phyloP scores from a whole-genome alignment of 2,888 invertebrate genomes.

The Thysanoteuthis rhombus region DNA sequence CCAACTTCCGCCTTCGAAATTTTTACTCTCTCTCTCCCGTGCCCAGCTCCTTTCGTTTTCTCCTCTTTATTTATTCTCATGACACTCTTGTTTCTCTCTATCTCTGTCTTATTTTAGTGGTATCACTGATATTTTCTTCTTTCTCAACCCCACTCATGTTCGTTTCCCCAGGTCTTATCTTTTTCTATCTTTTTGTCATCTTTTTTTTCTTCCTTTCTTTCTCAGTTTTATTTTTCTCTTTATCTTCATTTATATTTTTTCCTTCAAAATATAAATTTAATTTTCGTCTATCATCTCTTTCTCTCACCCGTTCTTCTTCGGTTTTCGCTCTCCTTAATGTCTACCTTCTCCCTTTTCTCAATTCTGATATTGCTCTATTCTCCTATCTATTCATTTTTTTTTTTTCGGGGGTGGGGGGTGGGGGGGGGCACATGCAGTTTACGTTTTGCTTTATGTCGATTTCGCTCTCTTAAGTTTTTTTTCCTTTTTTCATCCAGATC shows the following conservation, averaged over 20 bases:
- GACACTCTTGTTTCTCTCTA: background rate
- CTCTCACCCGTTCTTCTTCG: background rate
- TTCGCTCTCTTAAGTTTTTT: too few species aligned
- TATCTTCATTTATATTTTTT: too few species aligned
- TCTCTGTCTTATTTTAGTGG: background rate
- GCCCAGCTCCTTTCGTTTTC: background rate
- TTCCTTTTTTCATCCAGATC: too few species aligned
- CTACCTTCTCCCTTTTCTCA: background rate
- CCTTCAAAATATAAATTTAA: too few species aligned
- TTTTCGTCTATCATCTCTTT: background rate
- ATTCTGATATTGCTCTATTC: background rate
- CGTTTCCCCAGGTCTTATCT: background rate
- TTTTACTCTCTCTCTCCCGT: background rate
- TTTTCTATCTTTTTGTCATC: background rate
- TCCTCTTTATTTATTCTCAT: background rate
- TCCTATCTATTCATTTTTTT: background rate
- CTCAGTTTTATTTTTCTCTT: too few species aligned
- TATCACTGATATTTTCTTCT: background rate
- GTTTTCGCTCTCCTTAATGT: background rate
- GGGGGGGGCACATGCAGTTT: too few species aligned
- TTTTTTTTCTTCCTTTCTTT: background rate
- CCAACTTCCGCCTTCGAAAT: background rate
- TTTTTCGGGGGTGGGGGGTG: too few species aligned
- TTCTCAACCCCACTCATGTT: background rate
- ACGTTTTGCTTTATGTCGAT: too few species aligned